phyloP scores from a whole-genome alignment of 2,888 invertebrate genomes.

The Drosophila putrida region DNA sequence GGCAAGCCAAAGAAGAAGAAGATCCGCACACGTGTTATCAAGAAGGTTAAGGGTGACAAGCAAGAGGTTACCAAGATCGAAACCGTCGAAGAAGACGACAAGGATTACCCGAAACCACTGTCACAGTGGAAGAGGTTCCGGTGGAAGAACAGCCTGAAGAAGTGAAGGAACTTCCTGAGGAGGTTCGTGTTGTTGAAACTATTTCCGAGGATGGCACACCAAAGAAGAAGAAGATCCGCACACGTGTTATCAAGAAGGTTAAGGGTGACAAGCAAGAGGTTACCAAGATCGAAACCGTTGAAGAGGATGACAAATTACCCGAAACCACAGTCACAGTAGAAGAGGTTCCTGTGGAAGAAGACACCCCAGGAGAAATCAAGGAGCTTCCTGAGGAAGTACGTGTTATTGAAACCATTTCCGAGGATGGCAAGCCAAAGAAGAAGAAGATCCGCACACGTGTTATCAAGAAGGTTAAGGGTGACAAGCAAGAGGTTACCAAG shows the following conservation, averaged over 20 bases:
- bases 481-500: constrained; percentile 63
- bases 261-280: constrained; percentile 48
- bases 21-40: constrained; percentile 33
- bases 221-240: constrained; percentile 48
- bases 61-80: constrained; percentile 37
- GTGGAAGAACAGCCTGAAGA: constrained; percentile 19
- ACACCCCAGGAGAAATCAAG: constrained; percentile 24
- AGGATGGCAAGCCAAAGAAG: constrained; percentile 61
- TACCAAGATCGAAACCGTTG: constrained; percentile 48
- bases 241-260: constrained; percentile 50
- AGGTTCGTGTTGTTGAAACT: constrained; percentile 41
- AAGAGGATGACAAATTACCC: constrained; percentile 44
- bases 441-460: constrained; percentile 63
- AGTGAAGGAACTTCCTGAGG: constrained; percentile 47
- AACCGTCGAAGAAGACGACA: constrained; percentile 35
- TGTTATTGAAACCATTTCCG: constrained; percentile 51
- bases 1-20: constrained; percentile 34
- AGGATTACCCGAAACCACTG: constrained; percentile 22
- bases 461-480: constrained; percentile 64
- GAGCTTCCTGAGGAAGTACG: constrained; percentile 53
- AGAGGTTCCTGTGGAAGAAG: constrained; percentile 26
- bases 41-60: constrained; percentile 34
- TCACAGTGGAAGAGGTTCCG: constrained; percentile 21
- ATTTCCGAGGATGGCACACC: constrained; percentile 43
- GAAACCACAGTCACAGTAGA: constrained; percentile 45